Percentiles rank a stretch among this genome's conserved stretches.
These are phyloP conservation scores for Campoplex capitator DNA, from an alignment of 2,888 invertebrate genomes.

Conservation along the genomic window DNA sequence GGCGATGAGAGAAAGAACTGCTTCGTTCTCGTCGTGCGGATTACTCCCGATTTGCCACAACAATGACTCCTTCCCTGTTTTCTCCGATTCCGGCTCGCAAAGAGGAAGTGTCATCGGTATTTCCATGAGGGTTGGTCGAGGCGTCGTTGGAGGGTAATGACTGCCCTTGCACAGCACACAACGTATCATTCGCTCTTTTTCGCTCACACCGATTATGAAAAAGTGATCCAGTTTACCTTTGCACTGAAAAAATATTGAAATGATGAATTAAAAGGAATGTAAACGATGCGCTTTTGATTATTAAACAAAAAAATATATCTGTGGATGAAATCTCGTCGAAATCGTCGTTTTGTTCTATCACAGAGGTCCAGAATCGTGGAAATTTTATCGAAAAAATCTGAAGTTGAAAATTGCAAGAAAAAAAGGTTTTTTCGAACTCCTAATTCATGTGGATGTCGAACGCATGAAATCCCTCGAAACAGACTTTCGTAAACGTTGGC, in stretches of 20 bases:
- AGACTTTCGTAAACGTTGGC: not conserved
- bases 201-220: conserved; percentile 92
- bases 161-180: conserved; percentile 96
- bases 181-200: conserved; percentile 91
- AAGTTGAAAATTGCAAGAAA: too few species aligned
- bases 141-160: conserved; percentile 93
- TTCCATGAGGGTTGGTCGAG: conserved; percentile 93
- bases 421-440: not conserved
- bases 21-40: conserved; percentile 89
- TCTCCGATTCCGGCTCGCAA: conserved; percentile 92
- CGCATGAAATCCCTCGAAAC: too few species aligned
- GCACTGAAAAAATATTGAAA: conserved; percentile 83
- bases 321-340: too few species aligned
- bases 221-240: conserved; percentile 90
- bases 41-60: conserved; percentile 89
- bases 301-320: too few species aligned
- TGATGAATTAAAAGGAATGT: not conserved
- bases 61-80: conserved; percentile 92
- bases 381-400: too few species aligned
- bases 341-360: not conserved
- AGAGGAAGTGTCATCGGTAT: conserved; percentile 91
- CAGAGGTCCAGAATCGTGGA: not conserved
- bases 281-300: not conserved
- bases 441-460: not conserved
- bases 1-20: conserved; percentile 95